These are phyloP conservation scores for Oreonectes daqikongensis DNA, from an alignment of 2,797 vertebrate species.

Conservation along the genomic window DNA sequence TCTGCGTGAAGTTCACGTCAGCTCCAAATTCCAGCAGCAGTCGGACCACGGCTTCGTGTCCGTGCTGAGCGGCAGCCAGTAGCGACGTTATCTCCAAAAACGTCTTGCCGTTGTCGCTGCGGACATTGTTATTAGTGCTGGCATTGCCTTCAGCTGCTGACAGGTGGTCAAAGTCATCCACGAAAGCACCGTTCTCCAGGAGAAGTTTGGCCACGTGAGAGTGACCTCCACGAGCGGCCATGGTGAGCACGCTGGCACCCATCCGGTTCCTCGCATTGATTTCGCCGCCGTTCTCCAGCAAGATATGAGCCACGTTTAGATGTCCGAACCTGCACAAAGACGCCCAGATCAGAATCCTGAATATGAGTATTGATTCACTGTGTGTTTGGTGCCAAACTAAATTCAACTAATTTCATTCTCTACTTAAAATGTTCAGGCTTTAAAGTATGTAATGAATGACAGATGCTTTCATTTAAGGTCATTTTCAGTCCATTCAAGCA, in stretches of 20 bases:
- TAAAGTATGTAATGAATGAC: too few relatives aligned
- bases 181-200: constrained; percentile 86
- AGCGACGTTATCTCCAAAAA: constrained; percentile 87
- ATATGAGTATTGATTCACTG: background rate
- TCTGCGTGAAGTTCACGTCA: constrained; percentile 82
- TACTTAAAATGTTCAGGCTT: too few relatives aligned
- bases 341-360: background rate
- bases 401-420: background rate
- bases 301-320: constrained; percentile 84
- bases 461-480: too few relatives aligned
- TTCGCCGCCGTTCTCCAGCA: constrained; percentile 93
- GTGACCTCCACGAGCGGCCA: constrained; percentile 91
- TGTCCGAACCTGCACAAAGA: constrained; percentile 84
- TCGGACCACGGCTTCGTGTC: constrained; percentile 83
- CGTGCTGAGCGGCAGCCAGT: constrained; percentile 89
- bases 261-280: constrained; percentile 91
- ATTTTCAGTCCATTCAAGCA: too few relatives aligned
- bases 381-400: background rate
- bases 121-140: constrained; percentile 77
- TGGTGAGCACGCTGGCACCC: constrained; percentile 88
- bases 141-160: constrained; percentile 69
- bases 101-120: constrained; percentile 64
- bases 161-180: constrained; percentile 85
- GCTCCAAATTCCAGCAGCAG: constrained; percentile 94
- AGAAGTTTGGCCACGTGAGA: constrained; percentile 86